Percentiles rank a stretch among this genome's conserved stretches.
phyloP scores from a whole-genome alignment of 2,888 invertebrate genomes.

The Torymus tubicola region DNA sequence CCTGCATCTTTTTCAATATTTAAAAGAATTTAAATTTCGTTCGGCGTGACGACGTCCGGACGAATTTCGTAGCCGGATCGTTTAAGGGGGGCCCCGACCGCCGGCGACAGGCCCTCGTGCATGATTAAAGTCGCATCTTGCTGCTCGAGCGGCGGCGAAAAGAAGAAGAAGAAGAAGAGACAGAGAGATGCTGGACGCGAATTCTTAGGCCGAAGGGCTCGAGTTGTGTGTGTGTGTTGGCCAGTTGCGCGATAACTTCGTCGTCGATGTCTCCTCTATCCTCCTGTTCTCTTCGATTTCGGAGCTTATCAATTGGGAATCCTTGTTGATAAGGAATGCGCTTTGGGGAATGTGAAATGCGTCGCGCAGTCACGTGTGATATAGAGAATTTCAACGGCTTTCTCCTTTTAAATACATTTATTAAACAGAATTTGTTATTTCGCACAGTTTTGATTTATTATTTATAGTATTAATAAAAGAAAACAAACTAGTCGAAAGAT shows the following conservation, averaged over 20 bases:
- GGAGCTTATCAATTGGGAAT: conserved; percentile 34
- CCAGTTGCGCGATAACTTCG: too few relatives aligned
- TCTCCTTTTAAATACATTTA: conserved; percentile 4
- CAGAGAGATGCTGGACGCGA: conserved; percentile 58
- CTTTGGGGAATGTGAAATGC: conserved; percentile 10
- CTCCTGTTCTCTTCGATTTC: not conserved
- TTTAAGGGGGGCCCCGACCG: conserved; percentile 70
- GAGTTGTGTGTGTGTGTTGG: too few relatives aligned
- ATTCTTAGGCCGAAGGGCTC: conserved; percentile 45
- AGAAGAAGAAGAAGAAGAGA: conserved; percentile 27
- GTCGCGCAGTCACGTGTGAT: not conserved
- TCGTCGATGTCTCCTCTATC: conserved; percentile 10
- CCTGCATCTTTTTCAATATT: conserved; percentile 69
- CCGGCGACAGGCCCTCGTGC: conserved; percentile 73
- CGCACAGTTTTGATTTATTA: not conserved
- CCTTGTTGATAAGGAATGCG: conserved; percentile 44
- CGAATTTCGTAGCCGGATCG: conserved; percentile 72
- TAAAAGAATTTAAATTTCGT: conserved; percentile 75
- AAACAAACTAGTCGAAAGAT: too few relatives aligned
- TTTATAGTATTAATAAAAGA: too few relatives aligned
- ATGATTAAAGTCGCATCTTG: conserved; percentile 71
- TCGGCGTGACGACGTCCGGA: conserved; percentile 71
- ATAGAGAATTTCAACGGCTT: not conserved
- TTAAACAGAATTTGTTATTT: not conserved
- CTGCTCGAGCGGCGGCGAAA: conserved; percentile 48